Percentiles rank a stretch among this genome's conserved stretches.
phyloP scores from a whole-genome alignment of 2,797 vertebrate species.

The Takifugu ocellatus region DNA sequence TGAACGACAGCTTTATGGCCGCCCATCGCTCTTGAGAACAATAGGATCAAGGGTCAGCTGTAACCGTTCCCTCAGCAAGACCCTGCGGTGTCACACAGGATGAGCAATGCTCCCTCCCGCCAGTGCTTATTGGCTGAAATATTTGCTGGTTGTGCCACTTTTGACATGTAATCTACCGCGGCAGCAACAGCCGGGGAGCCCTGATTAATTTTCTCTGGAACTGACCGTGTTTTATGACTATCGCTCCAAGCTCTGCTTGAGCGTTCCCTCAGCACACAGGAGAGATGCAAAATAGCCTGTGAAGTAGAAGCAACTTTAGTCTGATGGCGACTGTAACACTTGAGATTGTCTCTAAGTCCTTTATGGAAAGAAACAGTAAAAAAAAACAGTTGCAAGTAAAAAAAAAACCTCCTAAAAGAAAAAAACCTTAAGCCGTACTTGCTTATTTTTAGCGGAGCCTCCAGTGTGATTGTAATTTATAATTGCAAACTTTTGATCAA shows the following conservation, averaged over 20 bases:
- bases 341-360: too few species aligned
- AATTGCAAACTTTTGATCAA: too few species aligned
- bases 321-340: too few species aligned
- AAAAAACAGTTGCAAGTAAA: too few species aligned
- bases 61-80: slow-evolving; percentile 24
- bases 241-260: slow-evolving; percentile 55
- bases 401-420: not conserved
- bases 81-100: slow-evolving; percentile 50
- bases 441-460: too few species aligned
- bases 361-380: too few species aligned
- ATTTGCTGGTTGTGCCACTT: slow-evolving; percentile 62
- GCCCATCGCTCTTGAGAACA: slow-evolving; percentile 70
- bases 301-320: too few species aligned
- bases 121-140: slow-evolving; percentile 66
- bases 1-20: slow-evolving; percentile 66
- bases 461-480: too few species aligned
- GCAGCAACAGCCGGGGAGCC: slow-evolving; percentile 41
- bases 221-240: slow-evolving; percentile 59
- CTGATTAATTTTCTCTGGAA: slow-evolving; percentile 55
- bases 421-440: not conserved
- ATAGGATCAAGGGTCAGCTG: slow-evolving; percentile 60
- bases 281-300: slow-evolving; percentile 50
- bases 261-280: slow-evolving; percentile 37
- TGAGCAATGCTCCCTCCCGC: slow-evolving; percentile 17
- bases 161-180: slow-evolving; percentile 72